phyloP scores from a whole-genome alignment of 92 coral and sea anemone species.

The Metridium senile region DNA sequence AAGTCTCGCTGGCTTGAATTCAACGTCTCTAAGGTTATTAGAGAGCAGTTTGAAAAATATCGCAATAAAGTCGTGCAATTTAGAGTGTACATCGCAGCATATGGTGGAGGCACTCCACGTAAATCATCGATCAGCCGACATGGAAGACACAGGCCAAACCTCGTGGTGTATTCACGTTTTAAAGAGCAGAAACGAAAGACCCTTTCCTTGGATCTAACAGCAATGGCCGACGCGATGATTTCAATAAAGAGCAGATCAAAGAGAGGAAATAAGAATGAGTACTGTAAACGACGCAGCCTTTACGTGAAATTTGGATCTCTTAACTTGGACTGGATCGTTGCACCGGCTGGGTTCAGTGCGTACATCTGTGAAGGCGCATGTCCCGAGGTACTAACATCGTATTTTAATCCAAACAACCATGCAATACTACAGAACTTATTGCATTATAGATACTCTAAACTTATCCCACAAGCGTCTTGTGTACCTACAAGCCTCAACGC shows the following conservation, averaged over 20 bases:
- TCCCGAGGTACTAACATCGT: conserved; percentile 39
- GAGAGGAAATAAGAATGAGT: neutral
- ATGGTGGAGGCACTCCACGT: neutral
- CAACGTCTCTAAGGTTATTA: conserved; percentile 9
- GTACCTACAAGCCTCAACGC: conserved; percentile 57
- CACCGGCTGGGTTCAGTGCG: conserved; percentile 52
- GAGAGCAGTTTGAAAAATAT: neutral
- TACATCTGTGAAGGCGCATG: conserved; percentile 47
- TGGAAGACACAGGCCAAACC: conserved; percentile 42
- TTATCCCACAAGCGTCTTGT: conserved; percentile 49
- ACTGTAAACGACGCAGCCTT: conserved; percentile 26
- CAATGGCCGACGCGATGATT: neutral
- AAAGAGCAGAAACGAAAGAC: neutral
- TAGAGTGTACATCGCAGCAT: conserved; percentile 1
- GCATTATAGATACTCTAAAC: conserved; percentile 31
- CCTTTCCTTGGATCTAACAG: neutral
- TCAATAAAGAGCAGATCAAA: conserved; percentile 14
- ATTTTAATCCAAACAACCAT: conserved; percentile 53
- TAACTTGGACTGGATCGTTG: conserved; percentile 50
- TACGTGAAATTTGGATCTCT: conserved; percentile 44
- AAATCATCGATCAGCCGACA: conserved; percentile 9
- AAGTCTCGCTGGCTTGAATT: conserved; percentile 9
- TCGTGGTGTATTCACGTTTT: conserved; percentile 19
- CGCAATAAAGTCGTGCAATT: neutral
- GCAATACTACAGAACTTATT: conserved; percentile 52